phyloP scores from a whole-genome alignment of 2,888 invertebrate genomes.

The Phalangium opilio region DNA sequence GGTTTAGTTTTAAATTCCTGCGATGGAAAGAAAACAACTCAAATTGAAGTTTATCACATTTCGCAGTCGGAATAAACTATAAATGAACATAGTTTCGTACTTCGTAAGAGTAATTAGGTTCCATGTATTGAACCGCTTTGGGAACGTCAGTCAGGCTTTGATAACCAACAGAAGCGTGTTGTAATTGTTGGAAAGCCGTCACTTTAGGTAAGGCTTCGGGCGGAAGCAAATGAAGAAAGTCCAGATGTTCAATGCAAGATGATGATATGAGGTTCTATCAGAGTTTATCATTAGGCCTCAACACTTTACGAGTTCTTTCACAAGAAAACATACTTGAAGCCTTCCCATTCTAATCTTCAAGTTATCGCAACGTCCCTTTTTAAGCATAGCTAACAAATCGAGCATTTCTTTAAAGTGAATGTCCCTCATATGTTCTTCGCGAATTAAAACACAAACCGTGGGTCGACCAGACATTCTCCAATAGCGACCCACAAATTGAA shows the following conservation, averaged over 20 bases:
- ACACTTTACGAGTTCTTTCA: too few species aligned
- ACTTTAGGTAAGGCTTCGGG: constrained; percentile 59
- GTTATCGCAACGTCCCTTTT: constrained; percentile 90
- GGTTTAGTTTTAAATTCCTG: constrained; percentile 40
- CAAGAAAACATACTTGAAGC: constrained; percentile 34
- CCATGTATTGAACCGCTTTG: constrained; percentile 55
- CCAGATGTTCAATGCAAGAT: constrained; percentile 95
- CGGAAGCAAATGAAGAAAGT: constrained; percentile 61
- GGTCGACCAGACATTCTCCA: constrained; percentile 96
- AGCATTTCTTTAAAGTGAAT: constrained; percentile 93
- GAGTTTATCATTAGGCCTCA: too few species aligned
- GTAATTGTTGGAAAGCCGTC: constrained; percentile 69
- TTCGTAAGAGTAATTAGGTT: constrained; percentile 33
- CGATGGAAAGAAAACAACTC: neutral
- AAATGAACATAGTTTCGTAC: constrained; percentile 11
- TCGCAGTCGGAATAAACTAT: neutral
- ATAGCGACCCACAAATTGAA: constrained; percentile 91
- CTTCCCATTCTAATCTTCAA: constrained; percentile 85
- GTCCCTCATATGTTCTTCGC: constrained; percentile 93
- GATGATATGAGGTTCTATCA: constrained; percentile 94
- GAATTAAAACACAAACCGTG: constrained; percentile 83
- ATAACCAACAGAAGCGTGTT: constrained; percentile 84
- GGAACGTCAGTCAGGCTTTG: constrained; percentile 92
- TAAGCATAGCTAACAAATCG: constrained; percentile 86
- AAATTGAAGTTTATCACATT: neutral